Base-by-base conservation (phyloP, 2,113 vertebrate genomes). In the Mus pahari region DNA sequence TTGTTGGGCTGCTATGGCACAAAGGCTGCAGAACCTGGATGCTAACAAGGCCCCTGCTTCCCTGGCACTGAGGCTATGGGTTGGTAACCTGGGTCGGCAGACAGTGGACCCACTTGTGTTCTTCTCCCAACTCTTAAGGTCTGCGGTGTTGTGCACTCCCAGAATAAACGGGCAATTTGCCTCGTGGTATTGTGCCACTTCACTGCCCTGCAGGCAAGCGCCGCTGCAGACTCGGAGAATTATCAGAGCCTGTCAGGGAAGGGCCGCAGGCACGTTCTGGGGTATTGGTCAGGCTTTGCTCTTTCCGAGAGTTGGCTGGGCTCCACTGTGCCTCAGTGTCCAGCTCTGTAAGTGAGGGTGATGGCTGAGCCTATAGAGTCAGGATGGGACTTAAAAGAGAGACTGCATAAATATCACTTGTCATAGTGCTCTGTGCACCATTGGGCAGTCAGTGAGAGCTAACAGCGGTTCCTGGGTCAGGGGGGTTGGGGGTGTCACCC, bases 11-110 rank as follows among this genome's bases (percentile, higher is more conserved):
- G n/a, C 78, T 70, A 36, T 90, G 92, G 96, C 91, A 92, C 81
- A 60, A 89, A 94, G 95, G 93, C 89, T 96, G 96, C 78, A 73
- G 87, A 64, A 50, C 92, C 87, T 95, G 95, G 94, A 97, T 97
- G 96, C 84, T 98, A 98, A 98, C 94, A 94, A 97, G 50, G 93
- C 53, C 71, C 94, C 45, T 79, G 20, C 95, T 97, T 96, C 95
- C 89, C 39, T 39, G 7, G 33, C 42, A 55, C 36, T 11, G 53
- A 28, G 60, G 71, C 78, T 93, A 92, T 82, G 45, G 36, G 86
- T 92, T 93, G 90, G 7, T 13, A 16, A 45, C 82, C 70, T 73
- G 31, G 48, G 22, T 24, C 66, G 78, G 79, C 77, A 91, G 78
- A 94, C 66, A 75, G 0, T 14, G 31, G n/a, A 64, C 64, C 64